Conservation (phyloP, 1,140 invertebrate genomes). For the Nilaparvata lugens region DNA sequence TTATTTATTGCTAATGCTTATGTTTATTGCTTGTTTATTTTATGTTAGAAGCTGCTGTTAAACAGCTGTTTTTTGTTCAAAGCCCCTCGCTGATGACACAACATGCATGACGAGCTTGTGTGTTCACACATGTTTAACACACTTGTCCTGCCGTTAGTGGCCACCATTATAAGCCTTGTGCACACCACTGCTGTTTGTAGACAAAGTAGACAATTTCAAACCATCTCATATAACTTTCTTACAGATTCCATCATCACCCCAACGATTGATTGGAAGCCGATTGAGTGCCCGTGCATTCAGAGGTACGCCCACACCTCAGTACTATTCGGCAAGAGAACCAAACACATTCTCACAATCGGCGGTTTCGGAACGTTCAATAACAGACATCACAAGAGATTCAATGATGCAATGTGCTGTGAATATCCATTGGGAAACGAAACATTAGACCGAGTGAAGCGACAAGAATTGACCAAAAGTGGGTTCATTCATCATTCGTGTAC, state of each 20-base stretch:
- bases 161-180: too few relatives aligned
- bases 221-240: too few relatives aligned
- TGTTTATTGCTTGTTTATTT: background rate
- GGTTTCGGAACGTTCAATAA: background rate
- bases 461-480: background rate
- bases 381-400: background rate
- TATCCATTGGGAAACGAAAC: background rate
- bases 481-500: slow-evolving; percentile 10
- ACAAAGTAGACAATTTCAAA: too few relatives aligned
- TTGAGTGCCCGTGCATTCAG: background rate
- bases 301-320: background rate
- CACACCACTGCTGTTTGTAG: too few relatives aligned
- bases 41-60: too few relatives aligned
- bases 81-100: too few relatives aligned
- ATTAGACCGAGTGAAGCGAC: background rate
- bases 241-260: background rate
- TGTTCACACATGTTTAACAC: too few relatives aligned
- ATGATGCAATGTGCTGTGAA: background rate
- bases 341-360: background rate
- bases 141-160: too few relatives aligned
- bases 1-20: too few relatives aligned
- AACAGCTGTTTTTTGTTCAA: too few relatives aligned
- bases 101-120: too few relatives aligned
- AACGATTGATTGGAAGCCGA: background rate
- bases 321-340: background rate